These are phyloP conservation scores for Coenonympha arcania DNA, from an alignment of 2,888 invertebrate species.

Conservation along the genomic window DNA sequence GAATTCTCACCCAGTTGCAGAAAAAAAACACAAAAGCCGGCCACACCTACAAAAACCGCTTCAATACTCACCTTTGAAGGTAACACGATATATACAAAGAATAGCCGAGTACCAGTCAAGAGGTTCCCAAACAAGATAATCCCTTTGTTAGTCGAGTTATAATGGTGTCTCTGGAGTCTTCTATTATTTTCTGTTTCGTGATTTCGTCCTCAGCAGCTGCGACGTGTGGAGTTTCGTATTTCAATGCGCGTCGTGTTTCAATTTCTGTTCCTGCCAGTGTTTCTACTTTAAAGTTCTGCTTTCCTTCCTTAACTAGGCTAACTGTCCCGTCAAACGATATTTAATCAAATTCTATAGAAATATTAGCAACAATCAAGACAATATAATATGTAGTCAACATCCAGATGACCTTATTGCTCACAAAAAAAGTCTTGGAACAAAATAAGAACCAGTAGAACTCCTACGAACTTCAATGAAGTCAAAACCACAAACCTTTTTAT, in stretches of 20 bases:
- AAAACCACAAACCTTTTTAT: no score
- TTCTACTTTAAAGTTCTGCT: no score
- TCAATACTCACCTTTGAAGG: slow-evolving; percentile 56
- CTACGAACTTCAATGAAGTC: no score
- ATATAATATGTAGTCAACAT: no score
- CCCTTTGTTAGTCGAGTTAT: slow-evolving; percentile 55
- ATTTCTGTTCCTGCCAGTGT: slow-evolving; percentile 58
- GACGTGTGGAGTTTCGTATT: slow-evolving; percentile 65
- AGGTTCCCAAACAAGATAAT: slow-evolving; percentile 72
- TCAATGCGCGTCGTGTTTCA: slow-evolving; percentile 59
- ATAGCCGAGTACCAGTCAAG: slow-evolving; percentile 64
- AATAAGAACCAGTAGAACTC: no score
- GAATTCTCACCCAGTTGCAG: slow-evolving; percentile 44
- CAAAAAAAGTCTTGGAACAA: no score
- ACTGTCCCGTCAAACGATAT: no score
- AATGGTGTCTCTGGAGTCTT: slow-evolving; percentile 61
- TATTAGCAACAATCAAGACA: no score
- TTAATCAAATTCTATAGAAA: no score
- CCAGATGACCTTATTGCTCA: no score
- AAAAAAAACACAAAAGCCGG: slow-evolving; percentile 28
- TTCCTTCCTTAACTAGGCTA: no score
- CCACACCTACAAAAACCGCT: slow-evolving; percentile 62
- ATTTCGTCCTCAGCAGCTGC: slow-evolving; percentile 62
- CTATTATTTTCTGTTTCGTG: slow-evolving; percentile 66
- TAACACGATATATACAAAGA: slow-evolving; percentile 65